Evolutionary conservation across 2,113 vertebrate genomes (phyloP).

Genomic region (Ranitomeya imitator): DNA sequence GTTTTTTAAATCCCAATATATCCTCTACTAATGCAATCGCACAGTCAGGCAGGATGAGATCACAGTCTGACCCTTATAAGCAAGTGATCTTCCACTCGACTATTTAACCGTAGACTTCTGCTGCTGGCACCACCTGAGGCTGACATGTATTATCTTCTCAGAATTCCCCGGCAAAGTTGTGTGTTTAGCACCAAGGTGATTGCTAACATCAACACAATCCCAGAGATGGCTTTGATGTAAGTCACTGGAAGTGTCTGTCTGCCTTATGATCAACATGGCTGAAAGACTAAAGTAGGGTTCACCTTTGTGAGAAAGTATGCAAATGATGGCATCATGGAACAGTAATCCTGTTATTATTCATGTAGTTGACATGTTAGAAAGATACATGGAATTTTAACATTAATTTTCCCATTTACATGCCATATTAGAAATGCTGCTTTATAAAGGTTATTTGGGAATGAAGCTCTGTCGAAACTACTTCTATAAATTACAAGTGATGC

Average conservation of each 20-base stretch:
- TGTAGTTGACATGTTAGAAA: neutral
- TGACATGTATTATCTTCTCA: slow-evolving; percentile 58
- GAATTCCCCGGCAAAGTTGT: slow-evolving; percentile 47
- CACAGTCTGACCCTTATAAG: slow-evolving; percentile 51
- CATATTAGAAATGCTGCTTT: too few species aligned
- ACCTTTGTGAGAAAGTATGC: slow-evolving; percentile 12
- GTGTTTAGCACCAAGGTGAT: slow-evolving; percentile 53
- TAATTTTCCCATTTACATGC: neutral
- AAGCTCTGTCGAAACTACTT: too few species aligned
- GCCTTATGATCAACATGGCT: slow-evolving; percentile 18
- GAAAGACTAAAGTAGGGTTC: neutral
- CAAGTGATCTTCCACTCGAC: slow-evolving; percentile 53
- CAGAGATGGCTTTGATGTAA: slow-evolving; percentile 51
- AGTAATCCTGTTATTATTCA: neutral
- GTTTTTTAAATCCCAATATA: slow-evolving; percentile 59
- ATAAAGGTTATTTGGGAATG: too few species aligned
- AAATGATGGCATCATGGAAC: neutral
- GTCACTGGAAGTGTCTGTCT: slow-evolving; percentile 23
- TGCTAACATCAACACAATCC: slow-evolving; percentile 57
- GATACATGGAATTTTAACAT: neutral
- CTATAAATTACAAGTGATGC: too few species aligned
- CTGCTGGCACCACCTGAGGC: slow-evolving; percentile 52
- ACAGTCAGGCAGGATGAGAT: slow-evolving; percentile 52
- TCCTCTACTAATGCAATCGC: slow-evolving; percentile 52
- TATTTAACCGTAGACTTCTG: slow-evolving; percentile 54